Conservation (phyloP, 2,797 vertebrate genomes). For the Clamator glandarius region DNA sequence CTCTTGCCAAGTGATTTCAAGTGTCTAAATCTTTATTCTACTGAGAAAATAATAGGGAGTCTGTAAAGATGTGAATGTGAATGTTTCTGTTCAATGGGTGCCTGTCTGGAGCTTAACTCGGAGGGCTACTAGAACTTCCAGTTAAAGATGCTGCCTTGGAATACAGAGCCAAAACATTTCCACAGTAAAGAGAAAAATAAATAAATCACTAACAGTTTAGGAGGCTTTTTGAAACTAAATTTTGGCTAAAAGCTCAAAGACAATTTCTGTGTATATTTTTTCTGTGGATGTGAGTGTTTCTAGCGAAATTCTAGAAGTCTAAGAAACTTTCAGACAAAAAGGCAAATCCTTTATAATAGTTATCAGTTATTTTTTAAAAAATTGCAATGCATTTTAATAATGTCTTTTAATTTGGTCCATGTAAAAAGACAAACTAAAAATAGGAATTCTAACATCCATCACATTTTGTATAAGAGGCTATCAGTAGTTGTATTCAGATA, state of each 20-base stretch:
- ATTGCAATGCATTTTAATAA: background rate
- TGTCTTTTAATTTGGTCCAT: background rate
- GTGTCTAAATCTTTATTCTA: background rate
- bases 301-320: background rate
- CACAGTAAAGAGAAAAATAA: constrained; percentile 33
- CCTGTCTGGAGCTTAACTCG: background rate
- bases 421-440: background rate
- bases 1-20: background rate
- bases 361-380: background rate
- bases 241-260: background rate
- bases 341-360: background rate
- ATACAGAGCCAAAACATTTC: constrained; percentile 12
- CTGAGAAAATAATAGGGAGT: background rate
- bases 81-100: background rate
- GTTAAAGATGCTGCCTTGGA: constrained; percentile 19
- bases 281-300: background rate
- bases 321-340: background rate
- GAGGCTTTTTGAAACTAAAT: constrained; percentile 17
- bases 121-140: background rate
- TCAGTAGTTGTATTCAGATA: background rate
- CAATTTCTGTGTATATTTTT: background rate
- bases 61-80: background rate
- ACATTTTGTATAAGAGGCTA: background rate
- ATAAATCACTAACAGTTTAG: constrained; percentile 32
- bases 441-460: background rate